phyloP scores from a whole-genome alignment of 2,888 invertebrate genomes.

The Spatulosminthurus flaviceps region DNA sequence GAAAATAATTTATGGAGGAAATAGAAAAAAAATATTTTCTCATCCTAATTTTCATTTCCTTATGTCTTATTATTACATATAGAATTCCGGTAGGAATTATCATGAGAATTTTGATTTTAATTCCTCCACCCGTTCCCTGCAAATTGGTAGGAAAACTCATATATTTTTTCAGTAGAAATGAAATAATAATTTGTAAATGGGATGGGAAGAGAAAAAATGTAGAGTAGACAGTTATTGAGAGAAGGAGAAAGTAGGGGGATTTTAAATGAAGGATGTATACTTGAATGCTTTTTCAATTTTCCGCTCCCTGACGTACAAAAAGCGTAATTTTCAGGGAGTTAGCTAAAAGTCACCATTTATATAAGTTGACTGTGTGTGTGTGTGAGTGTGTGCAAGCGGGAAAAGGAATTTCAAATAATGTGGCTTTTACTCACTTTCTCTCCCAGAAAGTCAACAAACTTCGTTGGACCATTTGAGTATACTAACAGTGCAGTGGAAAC shows the following conservation, averaged over 20 bases:
- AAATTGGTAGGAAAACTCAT: too few species aligned
- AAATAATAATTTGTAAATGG: not conserved
- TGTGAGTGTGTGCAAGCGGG: too few species aligned
- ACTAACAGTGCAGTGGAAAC: too few species aligned
- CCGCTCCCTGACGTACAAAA: not conserved
- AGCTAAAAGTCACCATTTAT: conserved; percentile 12
- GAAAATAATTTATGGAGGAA: too few species aligned
- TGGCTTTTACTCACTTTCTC: conserved; percentile 2
- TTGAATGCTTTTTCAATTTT: conserved; percentile 18
- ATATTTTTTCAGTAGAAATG: too few species aligned
- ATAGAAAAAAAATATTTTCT: too few species aligned
- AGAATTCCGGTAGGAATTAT: too few species aligned
- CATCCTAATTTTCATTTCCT: too few species aligned
- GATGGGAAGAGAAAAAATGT: not conserved
- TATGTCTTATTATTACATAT: too few species aligned
- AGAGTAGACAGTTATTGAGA: not conserved
- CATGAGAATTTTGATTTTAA: too few species aligned
- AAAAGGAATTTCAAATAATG: conserved; percentile 32
- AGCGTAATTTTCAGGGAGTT: conserved; percentile 1
- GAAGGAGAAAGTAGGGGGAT: not conserved
- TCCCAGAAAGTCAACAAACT: conserved; percentile 15
- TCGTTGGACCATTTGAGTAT: not conserved
- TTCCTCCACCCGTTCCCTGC: too few species aligned
- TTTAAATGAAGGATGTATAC: conserved; percentile 6
- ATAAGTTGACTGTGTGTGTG: conserved; percentile 26